Evolutionary conservation across 2,888 invertebrate genomes (phyloP).

Genomic region (Linnaemya vulpina): DNA sequence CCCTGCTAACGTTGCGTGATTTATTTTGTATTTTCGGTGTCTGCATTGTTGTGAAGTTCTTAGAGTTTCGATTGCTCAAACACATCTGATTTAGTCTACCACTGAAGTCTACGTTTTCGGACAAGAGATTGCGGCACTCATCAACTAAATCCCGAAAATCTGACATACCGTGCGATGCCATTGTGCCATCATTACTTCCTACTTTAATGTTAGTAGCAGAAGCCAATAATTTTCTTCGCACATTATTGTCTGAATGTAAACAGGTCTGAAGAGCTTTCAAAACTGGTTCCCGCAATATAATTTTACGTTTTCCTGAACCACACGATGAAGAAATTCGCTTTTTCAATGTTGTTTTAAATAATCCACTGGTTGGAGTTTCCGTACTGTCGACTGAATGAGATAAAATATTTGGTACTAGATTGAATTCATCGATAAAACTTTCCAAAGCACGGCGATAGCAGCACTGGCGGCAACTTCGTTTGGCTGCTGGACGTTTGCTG

Average conservation of each 20-base stretch:
- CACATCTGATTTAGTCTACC: conserved; percentile 70
- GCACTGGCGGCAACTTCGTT: conserved; percentile 73
- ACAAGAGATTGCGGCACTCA: conserved; percentile 77
- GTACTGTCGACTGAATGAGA: conserved; percentile 33
- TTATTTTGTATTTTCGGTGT: conserved; percentile 64
- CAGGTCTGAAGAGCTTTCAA: conserved; percentile 70
- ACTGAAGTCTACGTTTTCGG: conserved; percentile 75
- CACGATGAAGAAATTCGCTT: conserved; percentile 54
- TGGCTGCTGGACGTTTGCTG: not conserved
- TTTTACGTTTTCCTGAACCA: conserved; percentile 64
- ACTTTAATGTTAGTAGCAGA: not conserved
- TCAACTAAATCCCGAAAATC: conserved; percentile 79
- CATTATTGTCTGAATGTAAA: conserved; percentile 50
- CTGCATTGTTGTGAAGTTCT: conserved; percentile 76
- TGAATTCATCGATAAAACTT: conserved; percentile 78
- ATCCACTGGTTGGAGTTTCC: conserved; percentile 61
- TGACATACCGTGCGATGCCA: conserved; percentile 70
- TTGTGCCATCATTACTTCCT: conserved; percentile 23
- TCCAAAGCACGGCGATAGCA: conserved; percentile 77
- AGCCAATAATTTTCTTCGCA: conserved; percentile 37
- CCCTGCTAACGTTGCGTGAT: conserved; percentile 30
- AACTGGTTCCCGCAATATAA: conserved; percentile 77
- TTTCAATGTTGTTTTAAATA: conserved; percentile 75
- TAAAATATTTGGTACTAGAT: conserved; percentile 64
- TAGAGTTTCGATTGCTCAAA: conserved; percentile 71